phyloP scores from a whole-genome alignment of 1,140 invertebrate genomes.

The Drosophila sproati region DNA sequence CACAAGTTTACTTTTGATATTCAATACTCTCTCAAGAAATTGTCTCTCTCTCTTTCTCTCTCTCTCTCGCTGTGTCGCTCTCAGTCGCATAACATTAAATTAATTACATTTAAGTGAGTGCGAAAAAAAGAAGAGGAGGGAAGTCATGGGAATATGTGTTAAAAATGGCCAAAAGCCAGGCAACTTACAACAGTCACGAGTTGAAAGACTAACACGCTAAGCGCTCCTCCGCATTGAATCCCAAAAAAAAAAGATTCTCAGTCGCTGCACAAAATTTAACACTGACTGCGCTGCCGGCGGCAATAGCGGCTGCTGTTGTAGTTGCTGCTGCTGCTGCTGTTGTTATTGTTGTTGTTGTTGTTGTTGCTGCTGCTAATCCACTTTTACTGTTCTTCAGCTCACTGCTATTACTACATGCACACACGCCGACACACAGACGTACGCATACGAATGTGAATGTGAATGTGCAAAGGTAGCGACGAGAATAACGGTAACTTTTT shows the following conservation, averaged over 20 bases:
- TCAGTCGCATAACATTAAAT: conserved; percentile 21
- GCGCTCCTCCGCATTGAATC: conserved; percentile 55
- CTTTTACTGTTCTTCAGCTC: conserved; percentile 56
- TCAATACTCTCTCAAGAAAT: not conserved
- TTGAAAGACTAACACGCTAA: conserved; percentile 62
- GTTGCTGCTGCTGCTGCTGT: conserved; percentile 16
- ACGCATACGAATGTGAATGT: conserved; percentile 7
- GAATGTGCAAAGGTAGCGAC: conserved; percentile 37
- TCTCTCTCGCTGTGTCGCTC: not conserved
- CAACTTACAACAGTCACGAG: conserved; percentile 67
- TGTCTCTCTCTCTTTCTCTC: not conserved
- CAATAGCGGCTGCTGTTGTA: conserved; percentile 25
- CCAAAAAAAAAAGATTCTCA: conserved; percentile 41
- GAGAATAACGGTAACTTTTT: conserved; percentile 36
- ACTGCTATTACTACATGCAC: conserved; percentile 11
- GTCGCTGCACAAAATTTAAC: conserved; percentile 28
- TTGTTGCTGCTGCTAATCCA: conserved; percentile 69
- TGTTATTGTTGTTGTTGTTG: conserved; percentile 26
- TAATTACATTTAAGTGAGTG: conserved; percentile 46
- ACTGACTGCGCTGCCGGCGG: conserved; percentile 41
- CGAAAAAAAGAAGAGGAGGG: not conserved
- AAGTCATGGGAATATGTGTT: conserved; percentile 8
- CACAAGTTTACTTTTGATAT: conserved; percentile 6
- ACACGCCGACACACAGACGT: conserved; percentile 15
- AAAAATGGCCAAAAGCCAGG: conserved; percentile 29